A percentile compares a stretch with the other conserved stretches of the same genome.
phyloP scores from a whole-genome alignment of 2,888 invertebrate genomes.

The Sarcophaga variegata region DNA sequence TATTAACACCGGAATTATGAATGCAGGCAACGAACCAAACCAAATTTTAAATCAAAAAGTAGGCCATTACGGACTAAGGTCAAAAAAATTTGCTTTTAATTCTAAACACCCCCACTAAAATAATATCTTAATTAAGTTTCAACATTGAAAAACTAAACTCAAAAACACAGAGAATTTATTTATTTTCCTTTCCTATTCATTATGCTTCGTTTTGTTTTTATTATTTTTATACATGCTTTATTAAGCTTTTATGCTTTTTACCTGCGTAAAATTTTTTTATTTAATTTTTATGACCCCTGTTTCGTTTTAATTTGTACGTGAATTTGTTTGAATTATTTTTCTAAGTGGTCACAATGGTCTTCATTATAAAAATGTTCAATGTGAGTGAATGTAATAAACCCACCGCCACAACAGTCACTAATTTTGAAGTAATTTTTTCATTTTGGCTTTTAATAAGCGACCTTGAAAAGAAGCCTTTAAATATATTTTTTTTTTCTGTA shows the following conservation, averaged over 20 bases:
- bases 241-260: background rate
- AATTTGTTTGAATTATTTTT: slow-evolving; percentile 11
- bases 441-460: slow-evolving; percentile 9
- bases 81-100: background rate
- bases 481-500: slow-evolving; percentile 1
- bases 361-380: background rate
- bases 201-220: background rate
- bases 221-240: background rate
- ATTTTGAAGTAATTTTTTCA: background rate
- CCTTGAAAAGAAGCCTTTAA: slow-evolving; percentile 39
- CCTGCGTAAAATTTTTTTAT: background rate
- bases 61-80: background rate
- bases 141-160: too few relatives aligned
- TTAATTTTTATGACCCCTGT: slow-evolving; percentile 6
- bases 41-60: background rate
- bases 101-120: background rate
- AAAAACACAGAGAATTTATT: too few relatives aligned
- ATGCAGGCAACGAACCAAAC: background rate
- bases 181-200: background rate
- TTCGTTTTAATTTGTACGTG: slow-evolving; percentile 28
- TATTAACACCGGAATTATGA: slow-evolving; percentile 13
- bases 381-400: background rate
- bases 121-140: too few relatives aligned
- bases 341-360: background rate
- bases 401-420: background rate